Percentiles rank a stretch among this genome's conserved stretches.
These are phyloP conservation scores for Oeneis ivallda DNA, from an alignment of 2,888 invertebrate genomes.

Conservation along the genomic window DNA sequence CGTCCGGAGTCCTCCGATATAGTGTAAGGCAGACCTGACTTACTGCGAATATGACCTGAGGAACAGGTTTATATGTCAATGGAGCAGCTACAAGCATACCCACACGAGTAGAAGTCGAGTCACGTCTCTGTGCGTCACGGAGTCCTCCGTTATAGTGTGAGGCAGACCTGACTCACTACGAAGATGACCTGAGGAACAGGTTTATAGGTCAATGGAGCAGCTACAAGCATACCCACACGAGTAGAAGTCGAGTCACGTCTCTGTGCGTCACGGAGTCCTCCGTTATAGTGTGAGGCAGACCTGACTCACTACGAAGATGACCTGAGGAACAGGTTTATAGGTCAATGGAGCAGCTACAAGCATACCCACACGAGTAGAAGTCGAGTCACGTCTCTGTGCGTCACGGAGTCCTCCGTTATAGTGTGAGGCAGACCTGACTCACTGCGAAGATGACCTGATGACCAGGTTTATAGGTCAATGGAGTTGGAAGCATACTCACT, in stretches of 20 bases:
- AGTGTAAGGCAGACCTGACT: no score
- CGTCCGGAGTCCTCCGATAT: no score
- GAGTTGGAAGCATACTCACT: conserved; percentile 50
- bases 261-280: conserved; percentile 62
- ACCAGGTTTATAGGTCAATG: no score
- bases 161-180: conserved; percentile 60
- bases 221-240: conserved; percentile 49
- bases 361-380: conserved; percentile 60
- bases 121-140: conserved; percentile 53
- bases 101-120: conserved; percentile 65
- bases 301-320: conserved; percentile 54
- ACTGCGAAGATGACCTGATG: conserved; percentile 45
- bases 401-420: conserved; percentile 65
- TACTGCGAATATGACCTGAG: conserved; percentile 55
- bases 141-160: conserved; percentile 69
- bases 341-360: no score
- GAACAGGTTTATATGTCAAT: neutral
- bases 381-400: conserved; percentile 53
- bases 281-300: conserved; percentile 65
- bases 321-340: conserved; percentile 46
- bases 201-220: neutral
- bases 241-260: conserved; percentile 58
- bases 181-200: conserved; percentile 49
- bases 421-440: conserved; percentile 63
- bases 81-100: conserved; percentile 39